These are phyloP conservation scores for Trachops cirrhosus DNA, from an alignment of 2,797 vertebrate species.

Conservation along the genomic window DNA sequence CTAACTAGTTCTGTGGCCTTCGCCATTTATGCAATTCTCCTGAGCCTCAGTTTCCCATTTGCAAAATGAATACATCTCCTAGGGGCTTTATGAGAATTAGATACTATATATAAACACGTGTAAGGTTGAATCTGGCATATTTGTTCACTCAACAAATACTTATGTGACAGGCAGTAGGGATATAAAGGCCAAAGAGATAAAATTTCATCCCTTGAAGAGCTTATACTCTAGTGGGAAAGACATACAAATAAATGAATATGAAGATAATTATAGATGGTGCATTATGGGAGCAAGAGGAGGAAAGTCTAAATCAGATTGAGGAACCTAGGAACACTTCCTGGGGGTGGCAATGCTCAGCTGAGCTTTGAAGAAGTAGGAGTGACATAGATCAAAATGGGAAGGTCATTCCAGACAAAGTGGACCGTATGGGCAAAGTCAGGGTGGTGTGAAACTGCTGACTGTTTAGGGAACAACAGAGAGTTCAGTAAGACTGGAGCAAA, in stretches of 20 bases:
- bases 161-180: background rate
- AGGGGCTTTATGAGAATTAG: conserved; percentile 5
- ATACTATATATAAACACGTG: background rate
- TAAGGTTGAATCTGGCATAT: background rate
- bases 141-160: background rate
- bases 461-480: background rate
- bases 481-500: background rate
- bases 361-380: background rate
- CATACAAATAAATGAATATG: background rate
- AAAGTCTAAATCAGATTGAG: background rate
- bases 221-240: background rate
- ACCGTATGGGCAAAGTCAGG: background rate
- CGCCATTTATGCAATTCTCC: background rate
- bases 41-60: background rate
- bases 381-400: conserved; percentile 9
- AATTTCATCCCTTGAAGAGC: background rate
- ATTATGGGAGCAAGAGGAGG: background rate
- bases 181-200: background rate
- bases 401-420: background rate
- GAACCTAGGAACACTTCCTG: background rate
- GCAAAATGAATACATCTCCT: background rate
- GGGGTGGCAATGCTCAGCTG: background rate
- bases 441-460: background rate
- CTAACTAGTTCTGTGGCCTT: background rate
- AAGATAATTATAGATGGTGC: background rate